Evolutionary conservation across 2,113 vertebrate species (phyloP), one percentile per base, ranked within the genome.

Genomic region (Syrmaticus mikado): DNA sequence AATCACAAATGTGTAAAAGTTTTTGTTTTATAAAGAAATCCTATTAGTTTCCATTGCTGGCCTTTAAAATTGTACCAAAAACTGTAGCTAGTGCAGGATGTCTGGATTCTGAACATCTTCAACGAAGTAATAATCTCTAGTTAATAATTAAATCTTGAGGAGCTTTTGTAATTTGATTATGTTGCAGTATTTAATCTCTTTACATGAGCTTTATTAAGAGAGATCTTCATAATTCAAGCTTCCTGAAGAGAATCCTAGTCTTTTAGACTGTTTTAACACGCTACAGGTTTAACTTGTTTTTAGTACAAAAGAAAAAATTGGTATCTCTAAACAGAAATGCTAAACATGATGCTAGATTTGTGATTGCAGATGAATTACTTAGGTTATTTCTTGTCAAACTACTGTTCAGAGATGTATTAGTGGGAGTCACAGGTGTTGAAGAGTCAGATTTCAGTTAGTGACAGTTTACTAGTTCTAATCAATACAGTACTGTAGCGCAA

Each of bases 91-190:
- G 19, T 78, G 72, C 68, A 82, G 70, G 41, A 9, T 76, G 41
- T 83, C 61, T 92, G 11, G 38, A 38, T 43, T 43, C 41, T 43
- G 41, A 17, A 52, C 25, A 52, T 67, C 84, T 89, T 89, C 85
- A 92, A 87, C 64, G 64, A 60, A 80, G 22, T 89, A 91, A 89
- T 87, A 94, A 87, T 89, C 24, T 80, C 40, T 80, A 55, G 90
- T 95, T 96, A 95, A 94, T 94, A 62, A 92, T 92, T 95, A 95
- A 73, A 85, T 91, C 15, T 73, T 38, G 19, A 45, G 40, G 50
- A 86, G 57, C 22, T 90, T 64, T 66, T 87, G 67, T 73, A 89
- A 80, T 87, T 70, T 80, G 32, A 57, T 57, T 38, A 70, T 85
- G 41, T 28, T 87, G 22, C 64, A 70, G 30, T 66, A 67, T 78